A percentile compares a stretch with the other conserved stretches of the same genome.
These are phyloP conservation scores for Meloidogyne floridensis DNA, from an alignment of 1,140 invertebrate species.

Conservation along the genomic window DNA sequence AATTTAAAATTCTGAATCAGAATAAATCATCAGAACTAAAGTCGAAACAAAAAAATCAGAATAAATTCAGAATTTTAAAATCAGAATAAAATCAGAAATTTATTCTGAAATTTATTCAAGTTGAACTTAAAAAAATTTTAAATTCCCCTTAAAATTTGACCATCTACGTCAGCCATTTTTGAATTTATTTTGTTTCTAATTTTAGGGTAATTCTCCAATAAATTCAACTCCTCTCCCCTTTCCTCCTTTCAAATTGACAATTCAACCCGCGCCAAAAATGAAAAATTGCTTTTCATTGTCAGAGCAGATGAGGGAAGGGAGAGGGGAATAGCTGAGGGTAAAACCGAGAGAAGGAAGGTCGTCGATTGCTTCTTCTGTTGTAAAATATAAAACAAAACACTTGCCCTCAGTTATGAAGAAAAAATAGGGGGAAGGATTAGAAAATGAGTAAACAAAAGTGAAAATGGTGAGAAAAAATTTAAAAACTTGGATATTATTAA, in stretches of 20 bases:
- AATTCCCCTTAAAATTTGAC: too few species aligned
- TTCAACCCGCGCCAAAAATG: not conserved
- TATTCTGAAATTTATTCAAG: too few species aligned
- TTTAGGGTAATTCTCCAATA: not conserved
- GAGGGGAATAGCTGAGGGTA: too few species aligned
- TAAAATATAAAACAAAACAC: not conserved
- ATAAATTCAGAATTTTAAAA: too few species aligned
- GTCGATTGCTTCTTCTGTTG: not conserved
- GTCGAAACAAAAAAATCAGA: too few species aligned
- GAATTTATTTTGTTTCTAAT: too few species aligned
- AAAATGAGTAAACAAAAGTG: not conserved
- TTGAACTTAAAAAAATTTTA: too few species aligned
- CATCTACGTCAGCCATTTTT: too few species aligned
- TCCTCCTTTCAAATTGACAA: not conserved
- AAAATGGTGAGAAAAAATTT: not conserved
- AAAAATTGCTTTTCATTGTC: not conserved
- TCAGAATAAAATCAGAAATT: too few species aligned
- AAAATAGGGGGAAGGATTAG: not conserved
- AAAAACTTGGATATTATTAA: too few species aligned
- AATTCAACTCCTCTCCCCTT: not conserved
- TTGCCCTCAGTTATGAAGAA: not conserved
- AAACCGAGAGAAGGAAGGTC: not conserved
- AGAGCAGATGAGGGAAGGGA: not conserved
- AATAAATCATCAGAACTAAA: too few species aligned
- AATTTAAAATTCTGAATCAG: too few species aligned